These are phyloP conservation scores for Trichonephila clavata DNA, from an alignment of 1,140 invertebrate genomes.

Conservation along the genomic window DNA sequence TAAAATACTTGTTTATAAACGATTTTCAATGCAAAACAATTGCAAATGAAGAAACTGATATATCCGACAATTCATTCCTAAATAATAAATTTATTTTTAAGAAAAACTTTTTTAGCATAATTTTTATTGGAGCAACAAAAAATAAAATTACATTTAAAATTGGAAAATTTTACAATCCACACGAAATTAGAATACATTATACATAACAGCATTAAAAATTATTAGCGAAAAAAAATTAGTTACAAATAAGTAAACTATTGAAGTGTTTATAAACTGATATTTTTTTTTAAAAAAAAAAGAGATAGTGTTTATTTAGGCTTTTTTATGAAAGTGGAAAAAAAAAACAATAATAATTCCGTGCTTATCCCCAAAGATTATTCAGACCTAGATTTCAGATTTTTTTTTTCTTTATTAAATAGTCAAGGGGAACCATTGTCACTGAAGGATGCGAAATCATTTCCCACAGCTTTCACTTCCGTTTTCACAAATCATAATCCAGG, in stretches of 20 bases:
- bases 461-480: constrained; percentile 69
- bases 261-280: neutral
- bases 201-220: too few species aligned
- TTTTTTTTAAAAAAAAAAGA: neutral
- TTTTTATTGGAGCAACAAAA: too few species aligned
- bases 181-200: too few species aligned
- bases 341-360: neutral
- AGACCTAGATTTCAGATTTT: neutral
- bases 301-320: neutral
- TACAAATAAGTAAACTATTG: neutral
- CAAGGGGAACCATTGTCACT: constrained; percentile 17
- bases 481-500: constrained; percentile 6
- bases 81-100: too few species aligned
- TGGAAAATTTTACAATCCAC: too few species aligned
- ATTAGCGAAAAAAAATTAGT: too few species aligned
- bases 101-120: too few species aligned
- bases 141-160: too few species aligned
- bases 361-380: neutral
- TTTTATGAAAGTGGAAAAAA: neutral
- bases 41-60: too few species aligned
- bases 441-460: constrained; percentile 50
- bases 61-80: too few species aligned
- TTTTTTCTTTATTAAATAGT: neutral
- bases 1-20: too few species aligned
- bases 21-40: too few species aligned